phyloP scores from a whole-genome alignment of 1,140 invertebrate species.

The Chelonus insularis region DNA sequence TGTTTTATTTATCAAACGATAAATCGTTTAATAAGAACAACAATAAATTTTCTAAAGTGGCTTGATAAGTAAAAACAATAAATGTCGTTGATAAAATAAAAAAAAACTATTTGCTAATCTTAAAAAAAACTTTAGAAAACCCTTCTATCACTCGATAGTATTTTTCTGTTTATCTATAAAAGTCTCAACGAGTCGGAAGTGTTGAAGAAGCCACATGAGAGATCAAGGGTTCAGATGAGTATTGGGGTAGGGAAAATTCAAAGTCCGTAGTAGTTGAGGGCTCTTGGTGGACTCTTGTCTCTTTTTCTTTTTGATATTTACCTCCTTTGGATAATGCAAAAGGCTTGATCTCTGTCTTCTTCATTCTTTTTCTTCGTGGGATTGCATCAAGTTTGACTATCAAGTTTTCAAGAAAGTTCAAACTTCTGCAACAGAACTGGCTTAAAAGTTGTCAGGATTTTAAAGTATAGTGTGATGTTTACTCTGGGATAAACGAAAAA shows the following conservation, averaged over 20 bases:
- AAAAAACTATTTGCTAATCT: too few relatives aligned
- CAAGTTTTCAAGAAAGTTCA: neutral
- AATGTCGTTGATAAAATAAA: neutral
- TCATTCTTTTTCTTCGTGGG: neutral
- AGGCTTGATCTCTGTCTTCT: neutral
- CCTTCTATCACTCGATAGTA: neutral
- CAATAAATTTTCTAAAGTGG: neutral
- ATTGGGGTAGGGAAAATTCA: neutral
- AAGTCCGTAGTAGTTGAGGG: neutral
- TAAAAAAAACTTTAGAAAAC: neutral
- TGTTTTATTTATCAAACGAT: too few relatives aligned
- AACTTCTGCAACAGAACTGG: neutral
- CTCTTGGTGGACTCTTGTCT: slow-evolving; percentile 6
- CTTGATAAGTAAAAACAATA: too few relatives aligned
- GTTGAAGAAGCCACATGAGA: slow-evolving; percentile 4
- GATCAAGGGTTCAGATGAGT: neutral
- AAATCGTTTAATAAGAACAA: neutral
- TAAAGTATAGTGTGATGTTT: slow-evolving; percentile 4
- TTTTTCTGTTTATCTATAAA: slow-evolving; percentile 21
- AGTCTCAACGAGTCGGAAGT: slow-evolving; percentile 17
- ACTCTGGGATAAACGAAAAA: slow-evolving; percentile 1
- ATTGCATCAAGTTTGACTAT: neutral
- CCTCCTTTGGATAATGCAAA: neutral
- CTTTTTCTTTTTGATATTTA: slow-evolving; percentile 8
- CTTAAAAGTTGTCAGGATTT: neutral